Percentiles rank a stretch among this genome's conserved stretches.
phyloP scores from a whole-genome alignment of 1,140 invertebrate species.

The Anagrus nilaparvatae region DNA sequence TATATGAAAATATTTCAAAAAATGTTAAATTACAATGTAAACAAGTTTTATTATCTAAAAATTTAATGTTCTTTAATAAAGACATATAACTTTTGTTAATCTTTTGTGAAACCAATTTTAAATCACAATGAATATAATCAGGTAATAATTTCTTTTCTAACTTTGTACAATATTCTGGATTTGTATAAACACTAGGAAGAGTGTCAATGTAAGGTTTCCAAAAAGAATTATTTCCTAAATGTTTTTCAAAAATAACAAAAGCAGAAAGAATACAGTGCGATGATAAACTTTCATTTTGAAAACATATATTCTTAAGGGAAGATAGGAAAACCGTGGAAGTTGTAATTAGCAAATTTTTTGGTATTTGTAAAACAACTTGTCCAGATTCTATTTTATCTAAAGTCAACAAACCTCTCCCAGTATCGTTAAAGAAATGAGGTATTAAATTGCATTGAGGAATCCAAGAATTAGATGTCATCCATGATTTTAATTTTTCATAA shows the following conservation, averaged over 20 bases:
- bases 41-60: slow-evolving; percentile 33
- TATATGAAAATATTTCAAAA: slow-evolving; percentile 34
- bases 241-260: slow-evolving; percentile 49
- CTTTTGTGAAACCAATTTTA: slow-evolving; percentile 17
- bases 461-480: slow-evolving; percentile 39
- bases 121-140: slow-evolving; percentile 19
- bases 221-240: slow-evolving; percentile 34
- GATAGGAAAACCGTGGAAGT: slow-evolving; percentile 38
- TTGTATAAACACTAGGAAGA: slow-evolving; percentile 46
- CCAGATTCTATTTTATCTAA: slow-evolving; percentile 40
- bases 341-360: slow-evolving; percentile 48
- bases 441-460: slow-evolving; percentile 34
- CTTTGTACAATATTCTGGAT: slow-evolving; percentile 41
- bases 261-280: slow-evolving; percentile 48
- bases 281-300: slow-evolving; percentile 28
- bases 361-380: slow-evolving; percentile 47
- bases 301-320: slow-evolving; percentile 39
- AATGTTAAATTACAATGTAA: slow-evolving; percentile 35
- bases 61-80: slow-evolving; percentile 27
- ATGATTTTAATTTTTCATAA: slow-evolving; percentile 38
- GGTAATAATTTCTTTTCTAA: slow-evolving; percentile 30
- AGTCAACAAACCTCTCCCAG: slow-evolving; percentile 51
- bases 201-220: slow-evolving; percentile 47
- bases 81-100: slow-evolving; percentile 22
- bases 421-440: slow-evolving; percentile 41